phyloP scores from a whole-genome alignment of 1,140 invertebrate species.

The Cydia pomonella region DNA sequence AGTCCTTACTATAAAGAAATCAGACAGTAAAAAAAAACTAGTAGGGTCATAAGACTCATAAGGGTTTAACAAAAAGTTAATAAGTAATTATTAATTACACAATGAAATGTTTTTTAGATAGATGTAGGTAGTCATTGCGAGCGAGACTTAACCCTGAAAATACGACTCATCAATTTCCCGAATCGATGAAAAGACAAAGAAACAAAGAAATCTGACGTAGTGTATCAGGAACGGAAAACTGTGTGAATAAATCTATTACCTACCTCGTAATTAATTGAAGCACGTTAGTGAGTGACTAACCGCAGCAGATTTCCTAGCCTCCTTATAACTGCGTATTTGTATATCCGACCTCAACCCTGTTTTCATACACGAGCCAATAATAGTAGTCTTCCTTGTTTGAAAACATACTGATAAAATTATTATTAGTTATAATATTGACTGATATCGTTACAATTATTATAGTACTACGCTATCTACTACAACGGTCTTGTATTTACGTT shows the following conservation, averaged over 20 bases:
- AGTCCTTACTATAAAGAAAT: too few species aligned
- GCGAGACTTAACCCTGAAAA: not conserved
- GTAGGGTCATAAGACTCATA: too few species aligned
- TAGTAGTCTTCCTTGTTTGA: slow-evolving; percentile 3
- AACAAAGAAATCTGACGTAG: not conserved
- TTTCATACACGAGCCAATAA: not conserved
- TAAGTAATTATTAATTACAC: too few species aligned
- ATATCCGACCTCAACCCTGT: slow-evolving; percentile 4
- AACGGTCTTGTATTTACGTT: too few species aligned
- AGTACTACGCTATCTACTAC: too few species aligned
- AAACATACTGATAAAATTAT: not conserved
- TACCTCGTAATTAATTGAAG: slow-evolving; percentile 6
- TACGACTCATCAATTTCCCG: not conserved
- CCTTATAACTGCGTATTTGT: not conserved
- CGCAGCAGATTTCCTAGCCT: not conserved
- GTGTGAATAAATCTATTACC: not conserved
- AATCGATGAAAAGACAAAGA: slow-evolving; percentile 9
- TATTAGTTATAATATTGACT: not conserved
- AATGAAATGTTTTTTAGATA: too few species aligned
- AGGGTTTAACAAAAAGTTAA: too few species aligned
- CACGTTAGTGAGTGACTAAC: slow-evolving; percentile 5
- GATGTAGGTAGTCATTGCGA: too few species aligned
- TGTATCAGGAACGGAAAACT: not conserved
- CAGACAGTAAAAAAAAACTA: too few species aligned
- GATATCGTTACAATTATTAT: too few species aligned